Evolutionary conservation across 2,113 vertebrate genomes (phyloP).

Genomic region (Psammodynastes pulverulentus): DNA sequence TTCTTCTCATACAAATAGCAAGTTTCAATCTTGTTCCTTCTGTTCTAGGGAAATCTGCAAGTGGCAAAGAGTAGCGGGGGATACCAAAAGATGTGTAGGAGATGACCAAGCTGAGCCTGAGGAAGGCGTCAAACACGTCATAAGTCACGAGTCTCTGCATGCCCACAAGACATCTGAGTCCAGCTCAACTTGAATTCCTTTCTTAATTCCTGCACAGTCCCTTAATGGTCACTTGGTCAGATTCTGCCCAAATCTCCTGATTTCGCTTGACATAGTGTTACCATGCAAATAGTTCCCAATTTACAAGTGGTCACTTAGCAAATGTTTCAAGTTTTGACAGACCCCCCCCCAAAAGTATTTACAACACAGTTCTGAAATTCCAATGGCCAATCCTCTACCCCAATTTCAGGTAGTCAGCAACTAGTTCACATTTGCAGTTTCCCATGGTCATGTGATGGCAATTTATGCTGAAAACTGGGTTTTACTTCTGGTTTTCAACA

Average conservation of each 20-base stretch:
- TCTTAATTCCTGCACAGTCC: background rate
- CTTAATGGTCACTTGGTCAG: background rate
- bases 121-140: background rate
- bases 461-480: background rate
- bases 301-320: background rate
- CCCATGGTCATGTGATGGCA: background rate
- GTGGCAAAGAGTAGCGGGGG: background rate
- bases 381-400: background rate
- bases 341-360: background rate
- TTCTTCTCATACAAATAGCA: background rate
- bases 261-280: background rate
- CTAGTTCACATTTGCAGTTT: background rate
- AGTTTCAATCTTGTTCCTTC: background rate
- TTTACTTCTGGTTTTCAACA: background rate
- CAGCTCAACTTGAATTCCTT: background rate
- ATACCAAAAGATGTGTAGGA: background rate
- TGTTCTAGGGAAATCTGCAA: background rate
- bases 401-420: background rate
- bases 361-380: background rate
- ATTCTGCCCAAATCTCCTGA: background rate
- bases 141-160: background rate
- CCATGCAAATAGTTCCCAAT: background rate
- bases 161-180: background rate
- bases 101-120: background rate
- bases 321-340: background rate